Evolutionary conservation across 2,113 vertebrate species (phyloP).

Genomic region (Nycticryphes semicollaris): DNA sequence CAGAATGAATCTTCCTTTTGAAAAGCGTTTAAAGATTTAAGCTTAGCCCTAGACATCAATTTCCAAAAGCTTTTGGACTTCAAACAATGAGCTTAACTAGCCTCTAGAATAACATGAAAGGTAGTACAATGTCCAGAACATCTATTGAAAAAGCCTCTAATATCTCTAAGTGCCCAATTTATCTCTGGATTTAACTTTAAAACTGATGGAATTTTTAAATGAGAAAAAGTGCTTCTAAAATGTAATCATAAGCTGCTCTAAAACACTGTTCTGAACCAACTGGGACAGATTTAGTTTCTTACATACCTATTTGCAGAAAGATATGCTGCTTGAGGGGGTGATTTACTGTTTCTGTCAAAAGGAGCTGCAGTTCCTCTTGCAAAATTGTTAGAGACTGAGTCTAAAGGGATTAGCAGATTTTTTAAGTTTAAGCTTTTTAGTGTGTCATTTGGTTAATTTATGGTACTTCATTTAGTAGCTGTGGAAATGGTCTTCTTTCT

Average conservation of each 20-base stretch:
- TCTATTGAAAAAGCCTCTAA: constrained; percentile 20
- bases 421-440: constrained; percentile 47
- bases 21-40: constrained; percentile 58
- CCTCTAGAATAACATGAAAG: constrained; percentile 52
- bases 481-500: neutral
- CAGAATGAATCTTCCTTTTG: constrained; percentile 25
- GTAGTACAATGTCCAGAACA: constrained; percentile 21
- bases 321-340: constrained; percentile 38
- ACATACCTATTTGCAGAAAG: constrained; percentile 41
- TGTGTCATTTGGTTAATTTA: constrained; percentile 59
- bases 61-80: constrained; percentile 52
- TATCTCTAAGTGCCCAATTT: constrained; percentile 23
- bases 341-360: constrained; percentile 54
- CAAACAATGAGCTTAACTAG: constrained; percentile 42
- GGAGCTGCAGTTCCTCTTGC: constrained; percentile 12
- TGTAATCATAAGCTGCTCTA: constrained; percentile 19
- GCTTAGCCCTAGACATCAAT: constrained; percentile 41
- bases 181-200: constrained; percentile 39
- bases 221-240: constrained; percentile 21
- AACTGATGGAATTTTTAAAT: constrained; percentile 53
- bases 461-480: neutral
- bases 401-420: constrained; percentile 59
- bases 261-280: constrained; percentile 16
- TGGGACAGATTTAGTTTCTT: constrained; percentile 33
- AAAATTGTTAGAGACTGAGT: constrained; percentile 34